Evolutionary conservation across 2,888 invertebrate genomes (phyloP).

Genomic region (Vesta saturnalis): DNA sequence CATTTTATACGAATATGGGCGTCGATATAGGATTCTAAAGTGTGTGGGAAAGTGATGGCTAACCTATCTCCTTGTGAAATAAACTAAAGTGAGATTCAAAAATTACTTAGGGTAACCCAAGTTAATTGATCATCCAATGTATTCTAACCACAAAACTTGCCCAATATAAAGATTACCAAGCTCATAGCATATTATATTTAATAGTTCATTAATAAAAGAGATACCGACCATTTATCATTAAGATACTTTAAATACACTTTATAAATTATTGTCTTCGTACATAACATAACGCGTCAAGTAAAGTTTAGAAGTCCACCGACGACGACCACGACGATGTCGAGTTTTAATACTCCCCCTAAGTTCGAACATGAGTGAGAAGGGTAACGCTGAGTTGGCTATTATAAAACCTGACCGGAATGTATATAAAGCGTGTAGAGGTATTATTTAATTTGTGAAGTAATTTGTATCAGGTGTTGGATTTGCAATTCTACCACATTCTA

Average conservation of each 20-base stretch:
- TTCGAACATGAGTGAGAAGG: conserved; percentile 39
- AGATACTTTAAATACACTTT: background rate
- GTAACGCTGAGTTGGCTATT: conserved; percentile 39
- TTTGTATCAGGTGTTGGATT: conserved; percentile 45
- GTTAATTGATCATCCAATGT: too few species aligned
- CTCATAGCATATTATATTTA: too few species aligned
- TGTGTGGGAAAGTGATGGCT: background rate
- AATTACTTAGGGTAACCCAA: too few species aligned
- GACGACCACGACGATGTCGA: conserved; percentile 11
- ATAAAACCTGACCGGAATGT: conserved; percentile 44
- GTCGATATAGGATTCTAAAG: background rate
- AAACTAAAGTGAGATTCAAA: background rate
- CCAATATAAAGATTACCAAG: too few species aligned
- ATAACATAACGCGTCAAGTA: conserved; percentile 4
- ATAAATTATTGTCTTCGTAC: background rate
- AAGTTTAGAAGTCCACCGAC: background rate
- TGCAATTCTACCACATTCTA: conserved; percentile 40
- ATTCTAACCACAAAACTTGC: too few species aligned
- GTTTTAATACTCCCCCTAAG: conserved; percentile 31
- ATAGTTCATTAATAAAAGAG: too few species aligned
- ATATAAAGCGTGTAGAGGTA: conserved; percentile 42
- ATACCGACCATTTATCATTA: background rate
- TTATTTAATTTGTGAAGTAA: conserved; percentile 46
- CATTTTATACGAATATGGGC: conserved; percentile 1
- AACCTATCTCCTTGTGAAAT: background rate